Conservation (phyloP, 2,888 invertebrate species). For the Caenorhabditis parvicauda region DNA sequence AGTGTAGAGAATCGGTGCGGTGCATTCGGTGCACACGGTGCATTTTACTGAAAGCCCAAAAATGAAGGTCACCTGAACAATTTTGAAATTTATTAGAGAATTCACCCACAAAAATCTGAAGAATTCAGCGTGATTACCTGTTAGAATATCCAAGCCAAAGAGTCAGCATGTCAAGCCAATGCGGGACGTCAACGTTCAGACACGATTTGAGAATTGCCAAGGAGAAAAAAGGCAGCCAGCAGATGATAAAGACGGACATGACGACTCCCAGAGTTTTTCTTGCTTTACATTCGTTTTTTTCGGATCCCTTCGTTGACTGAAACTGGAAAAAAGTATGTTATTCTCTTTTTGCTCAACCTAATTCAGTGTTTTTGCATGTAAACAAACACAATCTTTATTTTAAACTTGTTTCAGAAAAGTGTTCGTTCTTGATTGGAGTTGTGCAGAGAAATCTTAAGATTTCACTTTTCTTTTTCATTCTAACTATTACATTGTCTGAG, state of each 20-base stretch:
- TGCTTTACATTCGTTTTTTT: conserved; percentile 81
- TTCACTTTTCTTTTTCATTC: too few relatives aligned
- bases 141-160: conserved; percentile 94
- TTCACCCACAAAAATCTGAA: too few relatives aligned
- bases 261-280: conserved; percentile 96
- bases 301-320: conserved; percentile 25
- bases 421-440: too few relatives aligned
- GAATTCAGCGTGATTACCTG: too few relatives aligned
- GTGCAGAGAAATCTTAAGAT: too few relatives aligned
- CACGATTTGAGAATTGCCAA: conserved; percentile 75
- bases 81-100: too few relatives aligned
- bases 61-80: too few relatives aligned
- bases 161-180: conserved; percentile 51
- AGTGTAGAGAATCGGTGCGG: too few relatives aligned
- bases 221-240: conserved; percentile 98
- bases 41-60: too few relatives aligned
- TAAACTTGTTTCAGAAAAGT: neutral
- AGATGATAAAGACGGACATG: conserved; percentile 83
- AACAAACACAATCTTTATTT: neutral
- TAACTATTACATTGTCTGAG: too few relatives aligned
- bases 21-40: too few relatives aligned
- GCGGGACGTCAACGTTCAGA: conserved; percentile 31
- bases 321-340: conserved; percentile 17
- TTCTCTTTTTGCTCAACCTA: conserved; percentile 9
- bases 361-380: neutral